Percentiles rank a stretch among this genome's conserved stretches.
Conservation (phyloP, 2,888 invertebrate genomes). For the Invenusta paracnida region DNA sequence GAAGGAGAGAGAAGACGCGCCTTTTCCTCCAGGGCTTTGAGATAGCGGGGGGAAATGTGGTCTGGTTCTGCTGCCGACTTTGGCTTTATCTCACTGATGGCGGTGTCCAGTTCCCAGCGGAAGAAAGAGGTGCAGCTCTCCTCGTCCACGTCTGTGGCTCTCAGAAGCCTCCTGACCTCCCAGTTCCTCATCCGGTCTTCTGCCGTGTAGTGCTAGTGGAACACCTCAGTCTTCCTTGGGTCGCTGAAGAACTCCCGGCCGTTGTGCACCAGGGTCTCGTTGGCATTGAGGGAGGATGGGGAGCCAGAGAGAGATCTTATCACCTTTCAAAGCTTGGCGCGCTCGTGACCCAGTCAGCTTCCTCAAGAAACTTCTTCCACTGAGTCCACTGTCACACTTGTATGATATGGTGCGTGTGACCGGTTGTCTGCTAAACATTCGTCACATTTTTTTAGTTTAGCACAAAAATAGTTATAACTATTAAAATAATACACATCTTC, state of each 20-base stretch:
- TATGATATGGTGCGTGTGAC: too few species aligned
- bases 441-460: too few species aligned
- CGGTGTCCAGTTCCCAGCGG: too few species aligned
- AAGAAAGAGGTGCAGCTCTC: background rate
- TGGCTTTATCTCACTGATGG: background rate
- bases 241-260: background rate
- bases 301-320: background rate
- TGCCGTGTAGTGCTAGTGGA: too few species aligned
- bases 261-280: background rate
- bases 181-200: too few species aligned
- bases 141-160: background rate
- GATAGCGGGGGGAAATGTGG: background rate
- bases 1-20: background rate
- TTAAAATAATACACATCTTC: too few species aligned
- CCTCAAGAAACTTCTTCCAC: background rate
- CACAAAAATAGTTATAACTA: too few species aligned
- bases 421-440: too few species aligned
- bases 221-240: background rate
- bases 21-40: background rate
- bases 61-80: background rate
- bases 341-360: background rate
- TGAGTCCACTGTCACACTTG: too few species aligned
- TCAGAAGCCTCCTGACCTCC: background rate
- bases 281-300: background rate
- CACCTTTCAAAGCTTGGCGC: too few species aligned